A percentile compares a stretch with the other conserved stretches of the same genome.
phyloP scores from a whole-genome alignment of 1,140 invertebrate species.

The Drosophila bifasciata region DNA sequence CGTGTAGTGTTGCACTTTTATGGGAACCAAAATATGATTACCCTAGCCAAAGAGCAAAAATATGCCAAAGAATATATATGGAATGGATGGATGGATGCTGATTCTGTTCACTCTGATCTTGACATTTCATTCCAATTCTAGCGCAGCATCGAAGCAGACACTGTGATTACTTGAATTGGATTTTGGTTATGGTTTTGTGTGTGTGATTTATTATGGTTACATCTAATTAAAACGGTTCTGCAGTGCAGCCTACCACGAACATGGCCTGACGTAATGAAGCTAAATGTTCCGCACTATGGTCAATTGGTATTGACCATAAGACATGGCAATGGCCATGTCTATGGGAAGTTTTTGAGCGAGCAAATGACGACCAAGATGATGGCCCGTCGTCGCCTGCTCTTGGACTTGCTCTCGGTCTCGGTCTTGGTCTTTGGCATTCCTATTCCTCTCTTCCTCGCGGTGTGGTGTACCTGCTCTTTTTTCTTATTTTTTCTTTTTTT shows the following conservation, averaged over 20 bases:
- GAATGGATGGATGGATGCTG: conserved; percentile 7
- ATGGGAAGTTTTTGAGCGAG: conserved; percentile 5
- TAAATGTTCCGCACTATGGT: conserved; percentile 78
- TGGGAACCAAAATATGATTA: conserved; percentile 19
- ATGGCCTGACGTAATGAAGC: conserved; percentile 80
- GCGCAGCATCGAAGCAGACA: neutral
- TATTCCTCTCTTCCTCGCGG: conserved; percentile 2
- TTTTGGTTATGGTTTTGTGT: conserved; percentile 26
- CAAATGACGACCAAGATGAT: conserved; percentile 10
- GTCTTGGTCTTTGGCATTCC: no score
- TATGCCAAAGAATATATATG: neutral
- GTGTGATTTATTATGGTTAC: conserved; percentile 77
- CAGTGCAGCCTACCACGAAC: conserved; percentile 64
- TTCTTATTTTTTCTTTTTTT: no score
- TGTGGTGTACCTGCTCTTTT: neutral
- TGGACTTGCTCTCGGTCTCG: no score
- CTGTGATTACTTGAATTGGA: neutral
- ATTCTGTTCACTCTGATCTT: conserved; percentile 22
- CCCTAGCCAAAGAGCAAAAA: neutral
- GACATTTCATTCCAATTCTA: neutral
- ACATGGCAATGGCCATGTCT: conserved; percentile 36
- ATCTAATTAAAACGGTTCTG: conserved; percentile 79
- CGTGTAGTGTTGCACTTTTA: conserved; percentile 9
- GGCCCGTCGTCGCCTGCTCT: conserved; percentile 1
- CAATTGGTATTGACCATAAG: conserved; percentile 81